Base-by-base conservation (phyloP, 2,113 vertebrate species). In the Dolichotis patagonum region DNA sequence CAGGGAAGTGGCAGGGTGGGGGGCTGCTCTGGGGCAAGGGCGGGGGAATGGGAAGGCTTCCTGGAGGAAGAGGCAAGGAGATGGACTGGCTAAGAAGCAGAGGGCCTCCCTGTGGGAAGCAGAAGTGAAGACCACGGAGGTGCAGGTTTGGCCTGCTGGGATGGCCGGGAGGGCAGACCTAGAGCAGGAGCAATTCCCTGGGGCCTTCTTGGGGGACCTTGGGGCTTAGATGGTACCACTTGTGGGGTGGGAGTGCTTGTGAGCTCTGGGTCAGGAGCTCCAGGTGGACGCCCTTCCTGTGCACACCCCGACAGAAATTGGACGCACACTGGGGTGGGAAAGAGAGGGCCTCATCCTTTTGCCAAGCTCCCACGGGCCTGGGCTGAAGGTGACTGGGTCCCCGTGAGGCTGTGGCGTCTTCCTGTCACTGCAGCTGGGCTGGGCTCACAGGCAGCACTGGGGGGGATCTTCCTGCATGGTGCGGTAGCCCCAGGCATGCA, bases 341-440 rank as follows among this genome's bases (percentile, higher is more conserved):
- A 26, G 46, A 26, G 46, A 19, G 0, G 3, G 4, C 52, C 0
- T 0, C 11, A 1, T 7, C 13, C 30, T n/a, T 0, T 9, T 5
- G 0, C 19, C 4, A 2, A 0, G 54, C 19, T 65, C 35, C 28
- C 4, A 11, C 3, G 10, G 30, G 35, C 7, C 28, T 20, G 56
- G n/a, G 43, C 56, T 14, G 49, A 41, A 54, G 17, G 19, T 17
- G 19, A 38, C 19, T 58, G 3, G 0, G 24, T 69, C 41, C 41
- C 22, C 0, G 1, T 0, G 35, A 73, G 32, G 54, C 52, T 26
- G 1, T 3, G 0, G 1, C 0, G 0, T 30, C 24, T 38, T 16
- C 54, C 43, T 14, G 32, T 2, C 38, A 12, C 11, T 5, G 4
- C 9, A 3, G 63, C 91, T 3, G 22, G 41, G 20, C 11, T 5